Evolutionary conservation across 2,888 invertebrate genomes (phyloP).

Genomic region (Spodoptera picta): DNA sequence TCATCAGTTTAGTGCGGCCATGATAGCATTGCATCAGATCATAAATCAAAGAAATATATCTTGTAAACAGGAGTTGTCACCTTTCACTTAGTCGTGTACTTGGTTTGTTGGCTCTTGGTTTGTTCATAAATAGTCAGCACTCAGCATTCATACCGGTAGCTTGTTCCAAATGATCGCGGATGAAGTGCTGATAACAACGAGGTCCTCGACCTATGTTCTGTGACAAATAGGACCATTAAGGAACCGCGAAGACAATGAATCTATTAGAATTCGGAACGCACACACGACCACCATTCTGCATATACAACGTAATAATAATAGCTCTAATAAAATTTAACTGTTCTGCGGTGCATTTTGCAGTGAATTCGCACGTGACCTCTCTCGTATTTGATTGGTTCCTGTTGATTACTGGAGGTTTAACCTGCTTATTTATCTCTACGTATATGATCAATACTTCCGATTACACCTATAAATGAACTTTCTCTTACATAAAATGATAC

Average conservation of each 20-base stretch:
- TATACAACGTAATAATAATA: constrained; percentile 61
- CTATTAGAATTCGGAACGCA: constrained; percentile 79
- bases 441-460: constrained; percentile 19
- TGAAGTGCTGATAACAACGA: constrained; percentile 46
- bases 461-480: neutral
- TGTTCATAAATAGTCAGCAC: constrained; percentile 26
- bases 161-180: constrained; percentile 53
- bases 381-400: constrained; percentile 36
- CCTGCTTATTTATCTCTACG: constrained; percentile 24
- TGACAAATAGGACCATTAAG: constrained; percentile 69
- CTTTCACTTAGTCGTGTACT: constrained; percentile 39
- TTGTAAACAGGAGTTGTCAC: constrained; percentile 34
- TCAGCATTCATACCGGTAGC: constrained; percentile 56
- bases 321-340: constrained; percentile 71
- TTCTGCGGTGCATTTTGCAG: constrained; percentile 58
- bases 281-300: constrained; percentile 66
- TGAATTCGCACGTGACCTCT: constrained; percentile 35
- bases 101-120: constrained; percentile 10
- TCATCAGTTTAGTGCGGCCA: constrained; percentile 34
- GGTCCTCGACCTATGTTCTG: constrained; percentile 60
- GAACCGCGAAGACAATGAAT: constrained; percentile 71
- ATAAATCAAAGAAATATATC: constrained; percentile 40
- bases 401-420: constrained; percentile 35
- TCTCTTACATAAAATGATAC: too few species aligned
- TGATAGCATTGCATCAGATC: constrained; percentile 20